Evolutionary conservation across 2,113 vertebrate genomes (phyloP).

Genomic region (Vidua macroura): DNA sequence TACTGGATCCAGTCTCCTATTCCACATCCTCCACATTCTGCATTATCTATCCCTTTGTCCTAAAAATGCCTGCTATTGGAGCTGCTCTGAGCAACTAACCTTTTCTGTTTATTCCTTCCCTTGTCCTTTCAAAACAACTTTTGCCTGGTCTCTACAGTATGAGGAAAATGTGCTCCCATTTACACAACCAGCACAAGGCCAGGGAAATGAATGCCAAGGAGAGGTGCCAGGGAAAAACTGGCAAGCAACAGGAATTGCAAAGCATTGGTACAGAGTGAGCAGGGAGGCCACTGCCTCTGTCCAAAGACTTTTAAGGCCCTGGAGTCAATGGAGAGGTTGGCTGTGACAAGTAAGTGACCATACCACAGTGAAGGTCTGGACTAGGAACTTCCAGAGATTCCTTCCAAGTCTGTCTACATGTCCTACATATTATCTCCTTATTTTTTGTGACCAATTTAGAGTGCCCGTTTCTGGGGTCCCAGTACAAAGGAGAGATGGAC

Average conservation of each 20-base stretch:
- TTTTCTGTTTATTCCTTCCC: background rate
- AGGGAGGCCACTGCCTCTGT: background rate
- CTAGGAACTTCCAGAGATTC: background rate
- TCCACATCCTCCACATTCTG: background rate
- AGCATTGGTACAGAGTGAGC: background rate
- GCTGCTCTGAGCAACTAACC: background rate
- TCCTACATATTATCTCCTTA: background rate
- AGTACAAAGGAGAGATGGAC: background rate
- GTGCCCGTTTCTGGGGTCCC: background rate
- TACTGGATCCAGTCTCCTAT: background rate
- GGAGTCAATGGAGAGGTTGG: fast-evolving
- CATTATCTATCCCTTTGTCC: background rate
- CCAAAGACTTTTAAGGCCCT: background rate
- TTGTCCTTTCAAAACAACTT: background rate
- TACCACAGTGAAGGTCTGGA: background rate
- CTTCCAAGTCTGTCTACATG: background rate
- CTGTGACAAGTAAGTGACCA: background rate
- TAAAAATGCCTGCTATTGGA: background rate
- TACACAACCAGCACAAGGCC: background rate
- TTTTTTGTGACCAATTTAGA: background rate
- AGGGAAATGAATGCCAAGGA: background rate
- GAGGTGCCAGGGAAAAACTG: background rate
- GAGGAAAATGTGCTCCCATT: background rate
- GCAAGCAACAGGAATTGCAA: background rate
- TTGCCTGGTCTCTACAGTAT: background rate